Evolutionary conservation across 2,797 vertebrate species (phyloP).

Genomic region (Lophotriccus pileatus): DNA sequence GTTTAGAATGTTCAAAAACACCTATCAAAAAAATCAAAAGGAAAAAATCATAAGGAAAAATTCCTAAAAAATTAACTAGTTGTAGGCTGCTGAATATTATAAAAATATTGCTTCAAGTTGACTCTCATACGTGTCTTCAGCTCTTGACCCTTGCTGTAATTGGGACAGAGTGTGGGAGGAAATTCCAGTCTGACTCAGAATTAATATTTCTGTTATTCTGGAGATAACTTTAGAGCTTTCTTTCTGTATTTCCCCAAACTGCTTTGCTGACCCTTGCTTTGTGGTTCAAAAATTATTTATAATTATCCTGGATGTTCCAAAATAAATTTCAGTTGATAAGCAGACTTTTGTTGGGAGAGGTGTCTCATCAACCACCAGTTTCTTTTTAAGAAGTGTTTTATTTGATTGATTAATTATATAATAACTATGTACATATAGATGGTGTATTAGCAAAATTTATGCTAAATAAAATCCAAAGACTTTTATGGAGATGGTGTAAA

Average conservation of each 20-base stretch:
- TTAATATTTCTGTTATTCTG: not conserved
- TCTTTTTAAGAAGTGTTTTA: not conserved
- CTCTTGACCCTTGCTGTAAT: not conserved
- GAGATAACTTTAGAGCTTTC: not conserved
- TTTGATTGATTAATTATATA: not conserved
- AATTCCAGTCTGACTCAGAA: not conserved
- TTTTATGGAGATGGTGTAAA: not conserved
- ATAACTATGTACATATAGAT: not conserved
- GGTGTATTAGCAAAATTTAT: not conserved
- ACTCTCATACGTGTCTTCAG: not conserved
- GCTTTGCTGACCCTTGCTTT: not conserved
- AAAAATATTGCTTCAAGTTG: not conserved
- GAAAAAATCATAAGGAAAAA: not conserved
- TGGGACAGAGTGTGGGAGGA: not conserved
- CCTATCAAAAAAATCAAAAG: not conserved
- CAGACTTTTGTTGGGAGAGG: not conserved
- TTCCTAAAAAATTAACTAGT: rapidly evolving
- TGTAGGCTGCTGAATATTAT: not conserved
- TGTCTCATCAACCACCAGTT: not conserved
- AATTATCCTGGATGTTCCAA: not conserved
- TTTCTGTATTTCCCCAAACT: not conserved
- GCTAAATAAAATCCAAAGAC: not conserved
- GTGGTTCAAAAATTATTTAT: not conserved
- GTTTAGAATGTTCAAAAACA: not conserved
- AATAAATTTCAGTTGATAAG: not conserved